Conservation (phyloP, 1,140 invertebrate genomes). For the Orius insidiosus region DNA sequence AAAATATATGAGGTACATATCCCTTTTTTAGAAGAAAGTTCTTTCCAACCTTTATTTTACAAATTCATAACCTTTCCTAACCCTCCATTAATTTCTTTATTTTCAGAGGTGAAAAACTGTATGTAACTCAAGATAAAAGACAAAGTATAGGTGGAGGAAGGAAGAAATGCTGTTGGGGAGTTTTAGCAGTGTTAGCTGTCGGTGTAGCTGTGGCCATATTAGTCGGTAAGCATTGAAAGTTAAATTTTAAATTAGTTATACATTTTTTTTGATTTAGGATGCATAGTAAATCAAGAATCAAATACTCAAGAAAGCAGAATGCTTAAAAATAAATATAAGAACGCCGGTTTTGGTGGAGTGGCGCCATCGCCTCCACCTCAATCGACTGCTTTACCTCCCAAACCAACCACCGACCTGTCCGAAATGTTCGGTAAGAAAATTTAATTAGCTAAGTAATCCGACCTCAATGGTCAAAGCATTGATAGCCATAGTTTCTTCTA, state of each 20-base stretch:
- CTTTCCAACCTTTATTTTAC: not conserved
- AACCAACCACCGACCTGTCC: constrained; percentile 31
- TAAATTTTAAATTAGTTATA: not conserved
- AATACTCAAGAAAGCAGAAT: constrained; percentile 25
- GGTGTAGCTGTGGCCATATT: constrained; percentile 50
- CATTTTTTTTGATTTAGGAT: constrained; percentile 26
- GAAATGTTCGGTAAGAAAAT: constrained; percentile 20
- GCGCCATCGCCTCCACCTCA: constrained; percentile 29
- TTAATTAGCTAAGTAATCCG: constrained; percentile 8
- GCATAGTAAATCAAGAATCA: constrained; percentile 34
- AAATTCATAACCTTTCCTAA: not conserved
- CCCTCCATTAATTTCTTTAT: constrained; percentile 18
- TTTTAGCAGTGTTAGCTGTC: constrained; percentile 34
- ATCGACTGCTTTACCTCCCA: constrained; percentile 29
- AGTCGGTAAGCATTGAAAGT: constrained; percentile 25
- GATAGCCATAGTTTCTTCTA: too few species aligned
- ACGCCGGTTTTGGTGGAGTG: constrained; percentile 20
- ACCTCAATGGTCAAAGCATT: not conserved
- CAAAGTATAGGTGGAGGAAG: constrained; percentile 25
- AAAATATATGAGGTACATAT: constrained; percentile 57
- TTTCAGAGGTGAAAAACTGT: constrained; percentile 62
- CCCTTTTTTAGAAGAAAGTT: not conserved
- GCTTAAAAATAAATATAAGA: constrained; percentile 12
- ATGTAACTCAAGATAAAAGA: constrained; percentile 57
- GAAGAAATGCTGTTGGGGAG: constrained; percentile 21